Evolutionary conservation across 2,113 vertebrate genomes (phyloP), one percentile per base, ranked within the genome.

Genomic region (Microtus oregoni): DNA sequence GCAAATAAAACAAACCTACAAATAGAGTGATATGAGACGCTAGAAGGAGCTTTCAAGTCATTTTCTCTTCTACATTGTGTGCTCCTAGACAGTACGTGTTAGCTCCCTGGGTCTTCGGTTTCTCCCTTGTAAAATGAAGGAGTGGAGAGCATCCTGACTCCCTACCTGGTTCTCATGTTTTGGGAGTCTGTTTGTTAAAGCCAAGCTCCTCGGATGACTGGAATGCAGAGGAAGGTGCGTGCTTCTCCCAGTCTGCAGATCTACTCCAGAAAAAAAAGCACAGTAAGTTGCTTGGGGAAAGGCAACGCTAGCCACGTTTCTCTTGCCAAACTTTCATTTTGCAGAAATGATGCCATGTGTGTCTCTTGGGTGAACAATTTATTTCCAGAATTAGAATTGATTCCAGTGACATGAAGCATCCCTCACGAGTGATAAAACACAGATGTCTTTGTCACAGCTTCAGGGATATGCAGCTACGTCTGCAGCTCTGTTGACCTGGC

Each of bases 371-470:
- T 75, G 17, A 97, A 67, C 47, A 87, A 30, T 86, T 96, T 70
- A 92, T 96, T 96, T 93, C 63, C 65, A 89, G 87, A 96, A 94
- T 91, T 91, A 95, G 73, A 94, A 82, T 72, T 0, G 4, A 97
- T 76, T 41, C 68, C 55, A 83, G 1, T 70, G 41, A 96, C 96
- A 89, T 95, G 73, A 96, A 96, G 63, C 47, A 85, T 89, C 89
- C 32, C 44, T 81, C 86, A 83, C 32, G 83, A 90, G n/a, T 88
- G 90, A 93, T 93, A 95, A 95, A 95, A 92, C 65, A 87, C 63
- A 68, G 92, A 76, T 72, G 63, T 70, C 89, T 86, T 67, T 89
- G 63, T 92, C 67, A 52, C 73, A 87, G 73, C 1, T 63, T 94
- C 90, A 73, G 86, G 86, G 92, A 94, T 35, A 44, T 7, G 76